A percentile compares a stretch with the other conserved stretches of the same genome.
These are phyloP conservation scores for Cotesia congregata DNA, from an alignment of 2,888 invertebrate species.

Conservation along the genomic window DNA sequence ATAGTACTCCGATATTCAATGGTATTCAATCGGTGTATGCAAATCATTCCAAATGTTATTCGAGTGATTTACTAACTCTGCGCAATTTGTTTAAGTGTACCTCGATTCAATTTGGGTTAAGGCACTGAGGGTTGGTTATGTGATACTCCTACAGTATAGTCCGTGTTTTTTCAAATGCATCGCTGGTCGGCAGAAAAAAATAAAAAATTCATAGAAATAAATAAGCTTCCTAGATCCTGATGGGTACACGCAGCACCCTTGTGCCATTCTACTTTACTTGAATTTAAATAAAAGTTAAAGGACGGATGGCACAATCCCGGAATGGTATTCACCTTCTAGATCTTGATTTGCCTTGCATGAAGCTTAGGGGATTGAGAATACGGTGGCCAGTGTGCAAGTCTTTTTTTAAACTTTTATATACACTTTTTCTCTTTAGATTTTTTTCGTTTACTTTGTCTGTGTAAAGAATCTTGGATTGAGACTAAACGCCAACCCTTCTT, in stretches of 20 bases:
- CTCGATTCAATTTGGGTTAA: slow-evolving; percentile 66
- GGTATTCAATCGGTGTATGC: slow-evolving; percentile 62
- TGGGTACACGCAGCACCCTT: slow-evolving; percentile 48
- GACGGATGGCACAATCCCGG: slow-evolving; percentile 62
- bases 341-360: slow-evolving; percentile 70
- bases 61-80: slow-evolving; percentile 64
- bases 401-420: slow-evolving; percentile 42
- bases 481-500: slow-evolving; percentile 51
- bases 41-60: slow-evolving; percentile 63
- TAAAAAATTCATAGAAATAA: slow-evolving; percentile 28
- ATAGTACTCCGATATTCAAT: slow-evolving; percentile 40
- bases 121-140: slow-evolving; percentile 45
- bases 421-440: slow-evolving; percentile 19
- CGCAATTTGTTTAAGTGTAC: slow-evolving; percentile 70
- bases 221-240: slow-evolving; percentile 13
- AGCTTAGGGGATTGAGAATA: slow-evolving; percentile 61
- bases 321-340: slow-evolving; percentile 60
- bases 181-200: slow-evolving; percentile 32
- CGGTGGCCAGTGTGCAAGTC: slow-evolving; percentile 55
- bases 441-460: slow-evolving; percentile 25
- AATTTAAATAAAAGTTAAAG: slow-evolving; percentile 69
- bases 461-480: slow-evolving; percentile 46
- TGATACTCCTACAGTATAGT: slow-evolving; percentile 31
- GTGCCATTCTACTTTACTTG: slow-evolving; percentile 49
- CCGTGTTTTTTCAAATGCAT: slow-evolving; percentile 52